Evolutionary conservation across 1,140 invertebrate species (phyloP).

Genomic region (Contarinia nasturtii): DNA sequence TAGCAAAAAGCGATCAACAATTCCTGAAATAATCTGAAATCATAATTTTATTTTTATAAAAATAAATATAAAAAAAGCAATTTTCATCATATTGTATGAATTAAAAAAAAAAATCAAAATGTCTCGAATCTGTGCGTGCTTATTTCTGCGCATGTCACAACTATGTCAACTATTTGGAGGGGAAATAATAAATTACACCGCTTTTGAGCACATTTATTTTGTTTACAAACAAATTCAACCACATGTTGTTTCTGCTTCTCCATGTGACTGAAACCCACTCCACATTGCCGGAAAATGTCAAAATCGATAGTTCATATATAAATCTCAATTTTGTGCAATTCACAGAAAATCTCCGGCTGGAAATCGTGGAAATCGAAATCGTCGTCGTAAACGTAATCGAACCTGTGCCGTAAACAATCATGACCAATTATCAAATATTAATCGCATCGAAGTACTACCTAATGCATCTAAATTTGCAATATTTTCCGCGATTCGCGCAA

Average conservation of each 20-base stretch:
- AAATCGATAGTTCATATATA: not conserved
- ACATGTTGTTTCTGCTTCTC: no score
- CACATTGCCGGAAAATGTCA: not conserved
- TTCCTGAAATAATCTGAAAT: no score
- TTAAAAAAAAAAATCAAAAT: not conserved
- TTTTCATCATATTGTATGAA: no score
- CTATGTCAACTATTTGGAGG: no score
- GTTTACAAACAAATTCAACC: no score
- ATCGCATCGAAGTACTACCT: slow-evolving; percentile 21
- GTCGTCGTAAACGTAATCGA: not conserved
- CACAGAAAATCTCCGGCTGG: not conserved
- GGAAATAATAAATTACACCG: no score
- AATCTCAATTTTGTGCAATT: not conserved
- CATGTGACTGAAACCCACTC: not conserved
- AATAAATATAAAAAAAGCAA: no score
- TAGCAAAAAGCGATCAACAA: no score
- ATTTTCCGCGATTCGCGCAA: slow-evolving; percentile 20
- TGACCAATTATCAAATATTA: slow-evolving; percentile 18
- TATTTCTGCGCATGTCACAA: no score
- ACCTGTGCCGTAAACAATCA: slow-evolving; percentile 7
- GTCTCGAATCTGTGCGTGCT: not conserved
- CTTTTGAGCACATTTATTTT: no score
- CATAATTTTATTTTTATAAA: no score
- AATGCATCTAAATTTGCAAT: slow-evolving; percentile 24
- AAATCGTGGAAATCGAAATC: not conserved